A percentile compares a stretch with the other conserved stretches of the same genome.
Evolutionary conservation across 2,888 invertebrate species (phyloP).

Genomic region (Acanthosepion lycidas): DNA sequence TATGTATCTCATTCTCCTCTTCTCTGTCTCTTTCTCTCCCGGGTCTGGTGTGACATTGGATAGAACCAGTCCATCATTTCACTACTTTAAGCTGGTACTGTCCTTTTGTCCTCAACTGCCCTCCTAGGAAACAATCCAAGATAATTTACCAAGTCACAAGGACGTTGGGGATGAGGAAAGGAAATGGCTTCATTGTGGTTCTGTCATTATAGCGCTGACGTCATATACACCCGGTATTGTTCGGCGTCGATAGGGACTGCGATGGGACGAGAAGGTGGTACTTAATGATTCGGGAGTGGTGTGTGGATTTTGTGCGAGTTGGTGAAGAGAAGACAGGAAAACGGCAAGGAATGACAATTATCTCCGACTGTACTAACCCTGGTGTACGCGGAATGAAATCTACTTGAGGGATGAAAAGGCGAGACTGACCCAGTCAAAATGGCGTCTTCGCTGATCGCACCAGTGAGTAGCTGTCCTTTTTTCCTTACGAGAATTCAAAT

Average conservation of each 20-base stretch:
- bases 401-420: background rate
- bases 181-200: slow-evolving; percentile 22
- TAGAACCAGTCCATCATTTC: background rate
- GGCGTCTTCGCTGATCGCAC: background rate
- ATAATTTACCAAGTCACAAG: slow-evolving; percentile 8
- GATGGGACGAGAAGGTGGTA: background rate
- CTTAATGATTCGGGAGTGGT: background rate
- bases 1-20: background rate
- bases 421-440: slow-evolving; percentile 3
- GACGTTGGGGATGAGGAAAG: background rate
- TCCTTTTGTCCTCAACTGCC: background rate
- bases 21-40: background rate
- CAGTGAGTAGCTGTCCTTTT: background rate
- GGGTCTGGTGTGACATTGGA: background rate
- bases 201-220: slow-evolving; percentile 33
- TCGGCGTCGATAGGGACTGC: background rate
- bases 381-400: background rate
- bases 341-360: background rate
- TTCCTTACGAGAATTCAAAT: background rate
- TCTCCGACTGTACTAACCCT: background rate
- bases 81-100: background rate
- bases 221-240: background rate
- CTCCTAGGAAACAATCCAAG: slow-evolving; percentile 18
- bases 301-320: background rate
- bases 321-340: background rate